Percentiles rank a stretch among this genome's conserved stretches.
These are phyloP conservation scores for Agriotes lineatus DNA, from an alignment of 2,888 invertebrate species.

Conservation along the genomic window DNA sequence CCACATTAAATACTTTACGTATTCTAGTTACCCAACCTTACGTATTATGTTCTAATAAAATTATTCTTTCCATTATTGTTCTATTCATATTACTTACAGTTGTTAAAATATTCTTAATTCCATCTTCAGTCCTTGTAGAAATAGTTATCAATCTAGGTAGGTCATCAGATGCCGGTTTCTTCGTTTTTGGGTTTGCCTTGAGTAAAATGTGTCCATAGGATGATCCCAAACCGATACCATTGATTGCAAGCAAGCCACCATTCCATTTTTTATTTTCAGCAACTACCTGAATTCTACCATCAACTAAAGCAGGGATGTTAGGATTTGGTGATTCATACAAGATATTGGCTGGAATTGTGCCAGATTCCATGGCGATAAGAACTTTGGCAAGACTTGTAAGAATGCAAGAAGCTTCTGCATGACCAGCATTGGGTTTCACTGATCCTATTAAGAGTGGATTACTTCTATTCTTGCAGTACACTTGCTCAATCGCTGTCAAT, in stretches of 20 bases:
- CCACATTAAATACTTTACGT: no score
- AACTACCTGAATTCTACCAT: constrained; percentile 85
- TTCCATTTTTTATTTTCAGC: constrained; percentile 84
- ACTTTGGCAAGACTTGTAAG: constrained; percentile 91
- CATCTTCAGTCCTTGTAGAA: constrained; percentile 89
- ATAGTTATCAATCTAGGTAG: constrained; percentile 78
- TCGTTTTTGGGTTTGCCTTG: constrained; percentile 78
- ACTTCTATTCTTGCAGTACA: constrained; percentile 86
- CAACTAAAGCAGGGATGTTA: constrained; percentile 86
- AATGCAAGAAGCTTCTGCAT: constrained; percentile 92
- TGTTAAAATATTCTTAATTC: constrained; percentile 75
- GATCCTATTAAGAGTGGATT: constrained; percentile 91
- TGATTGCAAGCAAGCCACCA: constrained; percentile 90
- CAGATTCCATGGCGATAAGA: constrained; percentile 91
- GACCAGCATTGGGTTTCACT: constrained; percentile 98
- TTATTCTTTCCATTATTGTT: no score
- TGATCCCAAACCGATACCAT: constrained; percentile 98
- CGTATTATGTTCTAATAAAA: no score
- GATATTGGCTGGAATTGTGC: constrained; percentile 89
- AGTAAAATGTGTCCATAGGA: constrained; percentile 92
- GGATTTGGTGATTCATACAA: constrained; percentile 91
- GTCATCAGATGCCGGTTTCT: constrained; percentile 68
- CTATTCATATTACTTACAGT: background rate
- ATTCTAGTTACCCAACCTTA: no score
- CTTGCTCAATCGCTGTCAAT: constrained; percentile 89